Evolutionary conservation across 2,797 vertebrate species (phyloP), one percentile per base, ranked within the genome.

Genomic region (Margarornis squamiger): DNA sequence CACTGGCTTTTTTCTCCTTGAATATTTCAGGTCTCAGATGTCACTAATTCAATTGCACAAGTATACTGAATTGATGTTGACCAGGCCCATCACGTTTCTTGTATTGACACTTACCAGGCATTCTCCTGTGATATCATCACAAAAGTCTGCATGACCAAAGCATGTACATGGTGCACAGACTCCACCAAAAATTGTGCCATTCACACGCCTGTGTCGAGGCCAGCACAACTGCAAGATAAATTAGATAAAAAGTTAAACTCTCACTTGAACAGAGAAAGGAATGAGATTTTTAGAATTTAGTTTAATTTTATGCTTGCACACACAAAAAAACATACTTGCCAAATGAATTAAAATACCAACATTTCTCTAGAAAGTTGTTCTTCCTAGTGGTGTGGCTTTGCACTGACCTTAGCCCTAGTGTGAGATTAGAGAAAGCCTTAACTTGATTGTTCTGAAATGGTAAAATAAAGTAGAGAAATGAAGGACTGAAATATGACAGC

Each of bases 101-200:
- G 34, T 4, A 61, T 43, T 30, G 34, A 61, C 61, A 97, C 98
- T 98, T 98, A 99, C 99, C 98, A 98, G 91, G 82, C 99, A 99
- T 61, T 98, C 96, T 75, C 98, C 99, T 4, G 98, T 99, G 89
- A 98, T 26, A 75, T 99, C 98, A 82, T 99, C 97, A 68, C 99
- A 99, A 8, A 79, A 87, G 2, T 98, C 94, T 1, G 98, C 86
- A 8, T 99, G 99, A 63, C 98, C 98, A 49, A 99, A 98, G 96
- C 99, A 99, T 1, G 54, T 97, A 77, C 99, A 99, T 0, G 96
- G 98, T 61, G 98, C 98, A 97, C 99, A 99, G 95, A 98, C 91
- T 30, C 99, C 99, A 3, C 97, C 98, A 61, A 99, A 98, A 63
- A 99, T 46, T 4, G 98, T 98, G 34, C 99, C 97, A 1, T 99